Percentiles rank a stretch among this genome's conserved stretches.
Conservation (phyloP, 1,140 invertebrate species). For the Drosophila ananassae region DNA sequence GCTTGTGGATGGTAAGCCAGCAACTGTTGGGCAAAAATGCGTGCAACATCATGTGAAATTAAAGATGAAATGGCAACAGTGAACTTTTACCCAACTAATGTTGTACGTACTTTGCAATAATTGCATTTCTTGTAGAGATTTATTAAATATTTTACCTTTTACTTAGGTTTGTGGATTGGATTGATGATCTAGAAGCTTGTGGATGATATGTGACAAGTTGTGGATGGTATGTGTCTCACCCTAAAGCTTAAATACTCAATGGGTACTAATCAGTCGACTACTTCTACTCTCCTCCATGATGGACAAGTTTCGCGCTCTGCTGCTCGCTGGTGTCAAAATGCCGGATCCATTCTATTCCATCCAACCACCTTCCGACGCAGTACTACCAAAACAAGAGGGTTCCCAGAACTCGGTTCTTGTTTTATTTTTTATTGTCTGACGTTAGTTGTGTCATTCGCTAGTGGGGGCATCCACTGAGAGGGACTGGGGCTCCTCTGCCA, state of each 20-base stretch:
- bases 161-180: background rate
- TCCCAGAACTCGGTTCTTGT: constrained; percentile 41
- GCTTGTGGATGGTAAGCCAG: constrained; percentile 11
- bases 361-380: constrained; percentile 24
- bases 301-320: constrained; percentile 36
- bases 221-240: background rate
- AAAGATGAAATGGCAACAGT: background rate
- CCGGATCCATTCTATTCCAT: constrained; percentile 16
- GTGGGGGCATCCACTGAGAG: background rate
- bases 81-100: background rate
- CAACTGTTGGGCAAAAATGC: constrained; percentile 4
- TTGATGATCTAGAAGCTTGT: background rate
- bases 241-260: background rate
- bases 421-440: constrained; percentile 26
- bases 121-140: background rate
- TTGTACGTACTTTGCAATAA: background rate
- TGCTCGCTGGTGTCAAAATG: constrained; percentile 53
- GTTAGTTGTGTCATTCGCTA: constrained; percentile 21
- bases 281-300: background rate
- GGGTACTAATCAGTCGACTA: constrained; percentile 5
- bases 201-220: background rate
- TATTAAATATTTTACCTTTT: background rate
- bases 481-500: background rate
- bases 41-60: constrained; percentile 25
- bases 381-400: constrained; percentile 24